Evolutionary conservation across 2,888 invertebrate genomes (phyloP).

Genomic region (Perizoma flavofasciatum): DNA sequence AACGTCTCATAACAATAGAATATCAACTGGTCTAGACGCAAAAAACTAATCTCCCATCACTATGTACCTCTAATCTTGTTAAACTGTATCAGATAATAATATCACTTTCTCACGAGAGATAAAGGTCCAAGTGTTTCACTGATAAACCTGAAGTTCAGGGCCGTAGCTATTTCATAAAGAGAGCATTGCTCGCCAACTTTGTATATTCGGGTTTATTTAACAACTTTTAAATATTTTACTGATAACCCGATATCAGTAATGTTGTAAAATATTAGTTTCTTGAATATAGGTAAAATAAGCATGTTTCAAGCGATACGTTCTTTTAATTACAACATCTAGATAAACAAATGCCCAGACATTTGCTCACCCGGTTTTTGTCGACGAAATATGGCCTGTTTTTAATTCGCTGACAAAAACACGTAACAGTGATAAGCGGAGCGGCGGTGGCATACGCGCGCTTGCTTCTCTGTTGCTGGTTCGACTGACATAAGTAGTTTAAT

Average conservation of each 20-base stretch:
- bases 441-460: slow-evolving; percentile 39
- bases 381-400: slow-evolving; percentile 43
- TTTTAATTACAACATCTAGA: no score
- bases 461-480: slow-evolving; percentile 48
- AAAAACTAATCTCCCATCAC: slow-evolving; percentile 31
- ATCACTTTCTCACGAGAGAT: slow-evolving; percentile 25
- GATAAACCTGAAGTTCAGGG: slow-evolving; percentile 39
- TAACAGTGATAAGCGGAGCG: slow-evolving; percentile 42
- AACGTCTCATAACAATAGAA: slow-evolving; percentile 24
- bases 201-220: slow-evolving; percentile 31
- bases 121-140: slow-evolving; percentile 37
- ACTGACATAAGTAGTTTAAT: slow-evolving; percentile 57
- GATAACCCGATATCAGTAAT: slow-evolving; percentile 40
- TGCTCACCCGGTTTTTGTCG: no score
- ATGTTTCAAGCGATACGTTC: no score
- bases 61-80: slow-evolving; percentile 33
- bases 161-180: slow-evolving; percentile 33
- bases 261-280: no score
- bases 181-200: slow-evolving; percentile 42
- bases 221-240: slow-evolving; percentile 33
- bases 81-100: slow-evolving; percentile 32
- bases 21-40: slow-evolving; percentile 32
- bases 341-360: no score
- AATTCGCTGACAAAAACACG: slow-evolving; percentile 35
- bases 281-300: no score